phyloP scores from a whole-genome alignment of 2,888 invertebrate species.

The Halictus quadricinctus region DNA sequence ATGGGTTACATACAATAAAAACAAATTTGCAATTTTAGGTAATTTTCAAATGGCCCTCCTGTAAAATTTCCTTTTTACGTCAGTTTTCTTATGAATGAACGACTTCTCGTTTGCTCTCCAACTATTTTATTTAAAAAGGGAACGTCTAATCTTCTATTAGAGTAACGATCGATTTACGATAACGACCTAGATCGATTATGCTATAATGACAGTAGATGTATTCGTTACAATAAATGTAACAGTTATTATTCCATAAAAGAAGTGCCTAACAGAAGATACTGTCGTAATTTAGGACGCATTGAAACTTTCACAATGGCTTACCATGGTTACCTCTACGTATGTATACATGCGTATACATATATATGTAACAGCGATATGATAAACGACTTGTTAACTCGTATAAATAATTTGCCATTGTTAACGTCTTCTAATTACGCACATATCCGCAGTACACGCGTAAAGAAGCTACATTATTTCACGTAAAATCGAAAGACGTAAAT shows the following conservation, averaged over 20 bases:
- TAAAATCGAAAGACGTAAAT: neutral
- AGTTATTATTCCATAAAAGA: neutral
- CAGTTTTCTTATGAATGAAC: no score
- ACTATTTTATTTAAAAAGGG: no score
- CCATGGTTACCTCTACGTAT: neutral
- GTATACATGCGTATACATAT: neutral
- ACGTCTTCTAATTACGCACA: neutral
- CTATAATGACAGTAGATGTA: no score
- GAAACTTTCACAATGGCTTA: conserved; percentile 6
- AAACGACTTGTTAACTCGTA: conserved; percentile 21
- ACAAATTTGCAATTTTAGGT: no score
- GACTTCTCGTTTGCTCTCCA: no score
- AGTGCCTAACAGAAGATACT: neutral
- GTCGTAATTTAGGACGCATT: neutral
- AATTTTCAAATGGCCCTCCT: no score
- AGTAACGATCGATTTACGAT: no score
- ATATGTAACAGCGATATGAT: conserved; percentile 3
- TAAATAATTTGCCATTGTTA: conserved; percentile 29
- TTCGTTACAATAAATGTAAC: no score
- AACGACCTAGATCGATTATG: no score
- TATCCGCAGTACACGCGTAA: neutral
- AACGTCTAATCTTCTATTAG: no score
- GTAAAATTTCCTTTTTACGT: no score
- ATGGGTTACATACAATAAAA: no score
- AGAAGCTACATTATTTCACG: neutral